Evolutionary conservation across 2,888 invertebrate species (phyloP), one percentile per base, ranked within the genome.

Genomic region (Dynastes maya): DNA sequence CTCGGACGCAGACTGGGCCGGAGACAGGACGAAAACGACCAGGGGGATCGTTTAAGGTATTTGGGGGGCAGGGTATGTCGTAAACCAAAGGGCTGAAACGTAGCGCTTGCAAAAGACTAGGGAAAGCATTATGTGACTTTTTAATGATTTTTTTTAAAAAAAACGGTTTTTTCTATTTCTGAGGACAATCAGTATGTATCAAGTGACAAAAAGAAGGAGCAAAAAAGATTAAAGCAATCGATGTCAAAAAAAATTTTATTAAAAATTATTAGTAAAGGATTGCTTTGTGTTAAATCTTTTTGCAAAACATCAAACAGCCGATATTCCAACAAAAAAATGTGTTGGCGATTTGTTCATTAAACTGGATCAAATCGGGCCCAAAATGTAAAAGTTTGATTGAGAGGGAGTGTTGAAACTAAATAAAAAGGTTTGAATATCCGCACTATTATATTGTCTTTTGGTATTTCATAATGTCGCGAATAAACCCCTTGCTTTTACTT

Each of bases 81-180:
- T 84, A 83, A 0, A 85, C 85, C 5, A 84, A 86, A n/a, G n/a
- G 75, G 83, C 86, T 2, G 84, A 86, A 76, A 84, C 76, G 78
- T 85, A 2, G 84, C 85, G 1, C 76, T 70, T 9, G 45, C 70
- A 16, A 32, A 49, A 53, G 51, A 3, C 49, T 49, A 49, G n/a
- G 3, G 70, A 70, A 49, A n/a, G 82, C 5, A 65, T 85, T n/a
- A n/a, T n/a, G n/a, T n/a, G n/a, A n/a, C n/a, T n/a, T n/a, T n/a
- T n/a, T n/a, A n/a, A n/a, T n/a, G n/a, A n/a, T n/a, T n/a, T n/a
- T n/a, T n/a, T n/a, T n/a, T n/a, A n/a, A n/a, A n/a, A n/a, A 72
- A 58, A 40, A 27, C 32, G 9, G 22, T 9, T 11, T 61, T 61
- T 55, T 29, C 40, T 16, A 22, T 72, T 29, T 72, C 37, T 29